Evolutionary conservation across 1,140 invertebrate species (phyloP).

Genomic region (Ganaspis sp.): DNA sequence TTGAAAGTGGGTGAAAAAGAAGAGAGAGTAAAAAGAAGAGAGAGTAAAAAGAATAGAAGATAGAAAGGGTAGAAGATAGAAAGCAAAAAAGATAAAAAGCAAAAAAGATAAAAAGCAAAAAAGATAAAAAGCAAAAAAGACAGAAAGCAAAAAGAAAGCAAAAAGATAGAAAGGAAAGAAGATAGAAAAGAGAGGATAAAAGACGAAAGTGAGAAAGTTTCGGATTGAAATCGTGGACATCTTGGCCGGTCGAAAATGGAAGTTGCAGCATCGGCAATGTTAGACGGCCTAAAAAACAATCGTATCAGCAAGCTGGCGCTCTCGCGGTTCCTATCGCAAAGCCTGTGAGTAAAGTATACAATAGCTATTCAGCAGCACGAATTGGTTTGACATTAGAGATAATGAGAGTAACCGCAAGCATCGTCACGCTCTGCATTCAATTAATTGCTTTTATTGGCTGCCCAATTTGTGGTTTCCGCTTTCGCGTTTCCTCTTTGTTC

Average conservation of each 20-base stretch:
- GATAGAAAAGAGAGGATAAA: too few species aligned
- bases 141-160: too few species aligned
- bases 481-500: neutral
- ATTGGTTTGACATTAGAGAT: slow-evolving; percentile 30
- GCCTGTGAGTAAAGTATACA: slow-evolving; percentile 80
- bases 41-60: too few species aligned
- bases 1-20: neutral
- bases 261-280: slow-evolving; percentile 80
- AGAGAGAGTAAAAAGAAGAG: neutral
- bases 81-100: too few species aligned
- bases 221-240: slow-evolving; percentile 29
- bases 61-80: too few species aligned
- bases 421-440: slow-evolving; percentile 16
- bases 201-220: neutral
- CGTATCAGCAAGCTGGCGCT: slow-evolving; percentile 83
- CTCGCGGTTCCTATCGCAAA: slow-evolving; percentile 83
- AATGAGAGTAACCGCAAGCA: slow-evolving; percentile 28
- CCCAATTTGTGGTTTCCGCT: neutral
- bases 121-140: too few species aligned
- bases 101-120: too few species aligned
- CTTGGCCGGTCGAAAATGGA: slow-evolving; percentile 62
- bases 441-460: neutral
- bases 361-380: slow-evolving; percentile 15
- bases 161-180: too few species aligned
- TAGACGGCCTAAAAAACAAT: slow-evolving; percentile 84